phyloP scores from a whole-genome alignment of 2,888 invertebrate genomes.

The Hybos culiciformis region DNA sequence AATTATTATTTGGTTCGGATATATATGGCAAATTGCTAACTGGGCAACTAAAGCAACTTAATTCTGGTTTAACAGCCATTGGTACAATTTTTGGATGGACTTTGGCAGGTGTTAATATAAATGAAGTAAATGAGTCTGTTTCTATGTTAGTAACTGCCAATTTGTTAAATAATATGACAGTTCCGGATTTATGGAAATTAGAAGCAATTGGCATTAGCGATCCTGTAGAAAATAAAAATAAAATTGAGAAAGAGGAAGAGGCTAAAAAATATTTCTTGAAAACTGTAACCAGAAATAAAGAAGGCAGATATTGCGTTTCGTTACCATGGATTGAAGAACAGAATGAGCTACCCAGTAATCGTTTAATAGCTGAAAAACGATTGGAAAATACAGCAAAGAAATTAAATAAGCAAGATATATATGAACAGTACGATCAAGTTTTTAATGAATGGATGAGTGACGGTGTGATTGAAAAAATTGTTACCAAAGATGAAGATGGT shows the following conservation, averaged over 20 bases:
- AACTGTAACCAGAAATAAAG: slow-evolving; percentile 6
- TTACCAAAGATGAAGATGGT: neutral
- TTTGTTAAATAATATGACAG: neutral
- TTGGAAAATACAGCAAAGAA: slow-evolving; percentile 1
- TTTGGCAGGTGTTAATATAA: slow-evolving; percentile 10
- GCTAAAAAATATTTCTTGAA: slow-evolving; percentile 7
- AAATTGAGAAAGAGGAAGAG: neutral
- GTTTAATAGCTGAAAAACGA: slow-evolving; percentile 1
- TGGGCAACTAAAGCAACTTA: slow-evolving; percentile 7
- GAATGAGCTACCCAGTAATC: slow-evolving; percentile 5
- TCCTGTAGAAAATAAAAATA: slow-evolving; percentile 1
- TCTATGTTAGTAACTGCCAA: neutral
- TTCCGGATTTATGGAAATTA: slow-evolving; percentile 1
- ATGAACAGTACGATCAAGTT: neutral
- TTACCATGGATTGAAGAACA: slow-evolving; percentile 8
- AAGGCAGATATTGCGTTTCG: slow-evolving; percentile 7
- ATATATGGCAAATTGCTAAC: slow-evolving; percentile 13
- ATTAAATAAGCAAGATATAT: neutral
- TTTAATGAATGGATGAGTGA: neutral
- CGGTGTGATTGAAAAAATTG: neutral
- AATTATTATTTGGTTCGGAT: slow-evolving; percentile 4
- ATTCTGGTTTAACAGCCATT: slow-evolving; percentile 12
- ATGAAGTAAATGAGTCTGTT: neutral
- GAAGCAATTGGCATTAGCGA: neutral
- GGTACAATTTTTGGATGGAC: slow-evolving; percentile 15